Base-by-base conservation (phyloP, 2,113 vertebrate species). In the Aptenodytes forsteri region DNA sequence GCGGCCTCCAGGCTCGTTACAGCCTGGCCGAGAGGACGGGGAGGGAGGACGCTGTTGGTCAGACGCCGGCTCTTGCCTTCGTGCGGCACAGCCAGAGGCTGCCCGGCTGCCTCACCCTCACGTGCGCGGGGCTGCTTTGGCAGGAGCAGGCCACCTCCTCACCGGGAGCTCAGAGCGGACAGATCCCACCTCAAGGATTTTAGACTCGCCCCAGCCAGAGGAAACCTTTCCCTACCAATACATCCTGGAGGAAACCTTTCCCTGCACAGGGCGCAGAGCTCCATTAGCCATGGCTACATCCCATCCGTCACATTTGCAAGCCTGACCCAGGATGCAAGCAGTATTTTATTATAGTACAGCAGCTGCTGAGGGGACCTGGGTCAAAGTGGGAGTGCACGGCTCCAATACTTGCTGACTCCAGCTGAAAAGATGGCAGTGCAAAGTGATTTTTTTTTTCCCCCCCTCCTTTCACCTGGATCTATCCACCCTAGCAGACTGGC, bases 201-300 rank as follows among this genome's bases (percentile, higher is more conserved):
- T 12, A 38, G 18, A 50, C 21, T 59, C 7, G 3, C 9, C 22
- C 16, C 38, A 78, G 20, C 4, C 54, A 54, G 49, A 54, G 47
- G 8, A 79, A 85, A 76, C 8, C 16, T 7, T 15, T 40, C 26
- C 10, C 17, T 36, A 22, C 13, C 38, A 40, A 8, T 0, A 0
- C 11, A 56, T 25, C 25, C 27, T 13, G 38, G 11, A 64, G 12
- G 10, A 62, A 90, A 62, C 16, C 52, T 21, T 54, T 59, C 21
- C 36, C 30, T 9, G 44, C 7, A 52, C 3, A 66, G 27, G 38
- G 4, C 0, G 2, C 44, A 87, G 47, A 67, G 55, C 44, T 72
- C n/a, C 16, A 8, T 16, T 6, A 70, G 38, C 61, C 64, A 66
- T 0, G 2, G 34, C 34, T 77, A n/a, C 0, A 0, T 42, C 56